phyloP scores from a whole-genome alignment of 2,888 invertebrate species.

The Drosophila cracens region DNA sequence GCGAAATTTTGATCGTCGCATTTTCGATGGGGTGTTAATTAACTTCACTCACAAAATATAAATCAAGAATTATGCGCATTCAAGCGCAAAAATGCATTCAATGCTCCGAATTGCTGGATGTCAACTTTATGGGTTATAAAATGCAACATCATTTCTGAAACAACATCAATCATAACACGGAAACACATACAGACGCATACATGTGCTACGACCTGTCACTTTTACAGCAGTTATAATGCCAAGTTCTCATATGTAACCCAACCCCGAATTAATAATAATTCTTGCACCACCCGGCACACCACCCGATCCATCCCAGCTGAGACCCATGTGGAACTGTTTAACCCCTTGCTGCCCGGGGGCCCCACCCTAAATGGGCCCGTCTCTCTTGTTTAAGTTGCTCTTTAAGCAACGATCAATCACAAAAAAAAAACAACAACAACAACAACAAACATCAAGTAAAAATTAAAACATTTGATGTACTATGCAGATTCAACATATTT shows the following conservation, averaged over 20 bases:
- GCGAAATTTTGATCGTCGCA: conserved; percentile 20
- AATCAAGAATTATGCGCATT: conserved; percentile 67
- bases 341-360: conserved; percentile 46
- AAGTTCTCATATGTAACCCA: conserved; percentile 45
- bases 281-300: conserved; percentile 28
- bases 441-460: conserved; percentile 5
- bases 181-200: conserved; percentile 15
- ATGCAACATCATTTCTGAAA: conserved; percentile 60
- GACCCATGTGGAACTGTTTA: conserved; percentile 68
- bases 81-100: conserved; percentile 57
- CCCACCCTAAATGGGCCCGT: conserved; percentile 38
- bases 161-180: conserved; percentile 66
- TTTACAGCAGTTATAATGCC: conserved; percentile 63
- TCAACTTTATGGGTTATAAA: conserved; percentile 48
- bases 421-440: conserved; percentile 6
- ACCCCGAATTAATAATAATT: conserved; percentile 60
- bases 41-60: conserved; percentile 56
- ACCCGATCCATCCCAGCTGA: conserved; percentile 34
- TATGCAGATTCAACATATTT: conserved; percentile 49
- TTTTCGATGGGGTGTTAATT: conserved; percentile 62
- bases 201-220: conserved; percentile 52
- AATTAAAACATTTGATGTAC: conserved; percentile 44
- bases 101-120: conserved; percentile 34
- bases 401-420: conserved; percentile 73
- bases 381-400: conserved; percentile 52